Evolutionary conservation across 1,140 invertebrate species (phyloP).

Genomic region (Sesamia nonagrioides): DNA sequence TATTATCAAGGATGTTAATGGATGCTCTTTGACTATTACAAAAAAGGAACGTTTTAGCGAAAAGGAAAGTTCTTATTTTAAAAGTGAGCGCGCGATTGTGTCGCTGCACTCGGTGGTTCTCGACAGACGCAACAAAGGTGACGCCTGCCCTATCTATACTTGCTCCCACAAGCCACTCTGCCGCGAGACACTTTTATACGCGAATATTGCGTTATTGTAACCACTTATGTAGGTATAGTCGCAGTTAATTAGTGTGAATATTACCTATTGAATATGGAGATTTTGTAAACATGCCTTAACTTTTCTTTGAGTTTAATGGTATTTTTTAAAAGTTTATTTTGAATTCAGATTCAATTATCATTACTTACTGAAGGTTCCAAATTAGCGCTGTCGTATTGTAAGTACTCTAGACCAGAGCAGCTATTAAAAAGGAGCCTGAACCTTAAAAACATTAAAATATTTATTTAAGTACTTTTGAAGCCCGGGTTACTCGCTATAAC

Average conservation of each 20-base stretch:
- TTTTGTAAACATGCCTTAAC: background rate
- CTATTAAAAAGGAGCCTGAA: background rate
- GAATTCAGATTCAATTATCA: too few species aligned
- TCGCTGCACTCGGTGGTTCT: conserved; percentile 51
- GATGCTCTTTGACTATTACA: conserved; percentile 4
- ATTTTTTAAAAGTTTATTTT: too few species aligned
- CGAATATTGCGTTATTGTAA: conserved; percentile 65
- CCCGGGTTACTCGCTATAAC: conserved; percentile 22
- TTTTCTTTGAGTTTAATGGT: background rate
- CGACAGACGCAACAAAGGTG: conserved; percentile 66
- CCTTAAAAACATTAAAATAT: conserved; percentile 10
- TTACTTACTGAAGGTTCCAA: too few species aligned
- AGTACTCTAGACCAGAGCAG: too few species aligned
- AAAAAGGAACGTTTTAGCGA: conserved; percentile 25
- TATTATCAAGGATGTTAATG: background rate
- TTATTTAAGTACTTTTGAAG: conserved; percentile 35
- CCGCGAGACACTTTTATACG: conserved; percentile 63
- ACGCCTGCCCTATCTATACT: conserved; percentile 68
- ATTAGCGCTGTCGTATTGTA: too few species aligned
- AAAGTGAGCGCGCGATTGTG: conserved; percentile 48
- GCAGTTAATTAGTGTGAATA: background rate
- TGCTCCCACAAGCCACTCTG: conserved; percentile 60
- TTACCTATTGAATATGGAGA: background rate
- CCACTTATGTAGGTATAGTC: conserved; percentile 4
- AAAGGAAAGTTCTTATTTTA: conserved; percentile 47